Evolutionary conservation across 2,113 vertebrate species (phyloP).

Genomic region (Syngnathus scovelli): DNA sequence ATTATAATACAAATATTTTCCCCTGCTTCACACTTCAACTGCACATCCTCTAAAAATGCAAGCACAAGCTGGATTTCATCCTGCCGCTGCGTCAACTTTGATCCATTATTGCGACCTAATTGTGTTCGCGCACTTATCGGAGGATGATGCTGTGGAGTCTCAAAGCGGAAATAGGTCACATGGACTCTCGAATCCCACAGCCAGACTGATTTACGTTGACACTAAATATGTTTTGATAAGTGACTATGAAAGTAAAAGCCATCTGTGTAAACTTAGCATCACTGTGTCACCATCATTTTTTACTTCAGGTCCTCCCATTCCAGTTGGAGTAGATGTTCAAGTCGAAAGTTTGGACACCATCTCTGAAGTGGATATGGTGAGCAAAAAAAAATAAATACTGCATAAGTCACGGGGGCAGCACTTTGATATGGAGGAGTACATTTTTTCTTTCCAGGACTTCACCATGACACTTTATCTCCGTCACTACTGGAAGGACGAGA

Average conservation of each 20-base stretch:
- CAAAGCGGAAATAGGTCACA: conserved; percentile 62
- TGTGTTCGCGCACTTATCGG: conserved; percentile 42
- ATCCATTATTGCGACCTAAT: conserved; percentile 65
- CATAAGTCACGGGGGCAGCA: too few relatives aligned
- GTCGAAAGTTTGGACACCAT: conserved; percentile 79
- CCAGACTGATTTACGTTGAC: conserved; percentile 12
- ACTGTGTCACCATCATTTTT: not conserved
- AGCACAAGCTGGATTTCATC: conserved; percentile 37
- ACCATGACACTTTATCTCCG: conserved; percentile 95
- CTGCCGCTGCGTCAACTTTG: conserved; percentile 48
- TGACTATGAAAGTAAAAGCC: not conserved
- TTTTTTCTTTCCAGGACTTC: conserved; percentile 77
- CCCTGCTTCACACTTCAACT: conserved; percentile 8
- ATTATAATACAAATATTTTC: conserved; percentile 10
- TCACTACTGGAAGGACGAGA: conserved; percentile 96
- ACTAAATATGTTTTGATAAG: not conserved
- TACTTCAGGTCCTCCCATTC: conserved; percentile 73
- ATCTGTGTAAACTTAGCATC: not conserved
- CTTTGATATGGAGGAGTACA: too few relatives aligned
- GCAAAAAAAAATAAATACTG: conserved; percentile 7
- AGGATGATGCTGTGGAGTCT: conserved; percentile 46
- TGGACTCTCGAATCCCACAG: conserved; percentile 33
- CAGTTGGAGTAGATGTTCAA: conserved; percentile 78
- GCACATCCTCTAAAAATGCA: conserved; percentile 16
- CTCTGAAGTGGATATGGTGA: conserved; percentile 77